These are phyloP conservation scores for Peromyscus eremicus DNA, from an alignment of 2,797 vertebrate species.

Conservation along the genomic window DNA sequence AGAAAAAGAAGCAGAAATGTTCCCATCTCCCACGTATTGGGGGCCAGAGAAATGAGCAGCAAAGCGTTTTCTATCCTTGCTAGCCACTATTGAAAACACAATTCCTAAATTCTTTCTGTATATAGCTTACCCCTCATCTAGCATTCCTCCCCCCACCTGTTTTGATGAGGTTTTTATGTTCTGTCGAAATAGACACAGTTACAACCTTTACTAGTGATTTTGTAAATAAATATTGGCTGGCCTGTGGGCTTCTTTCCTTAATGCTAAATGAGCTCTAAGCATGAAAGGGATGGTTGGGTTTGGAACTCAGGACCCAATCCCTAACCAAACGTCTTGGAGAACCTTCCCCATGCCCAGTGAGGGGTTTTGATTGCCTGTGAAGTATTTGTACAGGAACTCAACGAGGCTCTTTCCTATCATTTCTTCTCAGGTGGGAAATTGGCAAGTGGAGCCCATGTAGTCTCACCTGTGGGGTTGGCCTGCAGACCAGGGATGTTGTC, in stretches of 20 bases:
- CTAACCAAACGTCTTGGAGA: background rate
- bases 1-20: slow-evolving; percentile 51
- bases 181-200: background rate
- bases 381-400: slow-evolving; percentile 56
- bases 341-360: background rate
- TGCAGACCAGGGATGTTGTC: slow-evolving; percentile 94
- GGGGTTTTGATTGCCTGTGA: background rate
- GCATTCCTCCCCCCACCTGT: background rate
- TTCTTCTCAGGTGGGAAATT: slow-evolving; percentile 93
- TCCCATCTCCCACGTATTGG: slow-evolving; percentile 38
- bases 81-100: background rate
- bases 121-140: background rate
- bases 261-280: slow-evolving; percentile 8
- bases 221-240: background rate
- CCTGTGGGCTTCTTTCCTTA: slow-evolving; percentile 17
- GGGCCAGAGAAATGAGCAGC: background rate
- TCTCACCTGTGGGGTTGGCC: slow-evolving; percentile 95
- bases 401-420: slow-evolving; percentile 59
- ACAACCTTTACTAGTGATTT: slow-evolving; percentile 3
- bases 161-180: background rate
- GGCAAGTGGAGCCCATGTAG: slow-evolving; percentile 96
- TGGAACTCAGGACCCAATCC: background rate
- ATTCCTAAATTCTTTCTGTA: background rate
- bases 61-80: background rate
- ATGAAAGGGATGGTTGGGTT: background rate